These are phyloP conservation scores for Morpho achilles DNA, from an alignment of 2,888 invertebrate genomes.

Conservation along the genomic window DNA sequence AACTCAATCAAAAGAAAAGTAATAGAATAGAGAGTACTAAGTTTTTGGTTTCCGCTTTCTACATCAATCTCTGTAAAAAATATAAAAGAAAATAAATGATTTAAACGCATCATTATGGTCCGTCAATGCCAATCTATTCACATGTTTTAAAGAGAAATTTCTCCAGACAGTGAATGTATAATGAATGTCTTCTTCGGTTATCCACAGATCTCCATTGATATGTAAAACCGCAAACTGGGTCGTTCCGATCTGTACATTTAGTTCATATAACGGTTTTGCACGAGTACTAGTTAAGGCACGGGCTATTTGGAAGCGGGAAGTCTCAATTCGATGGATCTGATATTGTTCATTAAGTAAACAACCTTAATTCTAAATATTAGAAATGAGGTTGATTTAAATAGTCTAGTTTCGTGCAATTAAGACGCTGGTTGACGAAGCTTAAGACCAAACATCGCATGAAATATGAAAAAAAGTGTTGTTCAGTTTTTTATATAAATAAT, in stretches of 20 bases:
- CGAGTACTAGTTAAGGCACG: constrained; percentile 29
- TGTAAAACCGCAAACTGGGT: constrained; percentile 55
- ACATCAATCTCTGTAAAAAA: too few relatives aligned
- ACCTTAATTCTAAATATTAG: too few relatives aligned
- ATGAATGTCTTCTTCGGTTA: constrained; percentile 31
- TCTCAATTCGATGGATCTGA: constrained; percentile 27
- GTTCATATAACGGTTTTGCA: constrained; percentile 55
- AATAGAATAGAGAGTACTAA: too few relatives aligned
- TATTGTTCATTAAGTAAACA: neutral
- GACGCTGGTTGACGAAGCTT: too few relatives aligned
- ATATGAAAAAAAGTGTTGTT: too few relatives aligned
- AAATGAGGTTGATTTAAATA: too few relatives aligned
- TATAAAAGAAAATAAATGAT: neutral
- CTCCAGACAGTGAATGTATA: constrained; percentile 26
- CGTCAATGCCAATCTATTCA: constrained; percentile 17
- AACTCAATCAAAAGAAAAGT: too few relatives aligned
- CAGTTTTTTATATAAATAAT: too few relatives aligned
- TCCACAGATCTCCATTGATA: constrained; percentile 49
- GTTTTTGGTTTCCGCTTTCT: too few relatives aligned
- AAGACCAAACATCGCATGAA: too few relatives aligned
- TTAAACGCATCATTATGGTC: neutral
- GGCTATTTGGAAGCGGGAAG: constrained; percentile 21
- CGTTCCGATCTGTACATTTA: constrained; percentile 54
- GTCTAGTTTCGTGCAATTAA: too few relatives aligned
- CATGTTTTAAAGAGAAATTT: constrained; percentile 20